Percentiles rank a stretch among this genome's conserved stretches.
These are phyloP conservation scores for Ornithoptera priamus DNA, from an alignment of 2,888 invertebrate genomes.

Conservation along the genomic window DNA sequence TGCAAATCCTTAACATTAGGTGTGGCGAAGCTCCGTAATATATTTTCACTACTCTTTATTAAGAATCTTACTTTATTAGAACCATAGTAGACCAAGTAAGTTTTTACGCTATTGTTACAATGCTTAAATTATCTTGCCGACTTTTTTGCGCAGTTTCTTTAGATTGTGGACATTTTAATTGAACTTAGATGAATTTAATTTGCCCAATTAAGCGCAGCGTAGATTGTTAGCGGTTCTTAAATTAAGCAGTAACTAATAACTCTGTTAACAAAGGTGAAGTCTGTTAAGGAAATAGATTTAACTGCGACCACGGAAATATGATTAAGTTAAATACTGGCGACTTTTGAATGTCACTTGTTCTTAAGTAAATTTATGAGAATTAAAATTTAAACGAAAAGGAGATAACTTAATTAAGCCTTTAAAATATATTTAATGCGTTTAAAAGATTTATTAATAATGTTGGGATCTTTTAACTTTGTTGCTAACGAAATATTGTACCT, in stretches of 20 bases:
- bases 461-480: too few relatives aligned
- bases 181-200: conserved; percentile 39
- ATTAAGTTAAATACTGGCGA: conserved; percentile 69
- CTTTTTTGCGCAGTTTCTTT: conserved; percentile 28
- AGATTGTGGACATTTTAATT: conserved; percentile 35
- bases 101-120: conserved; percentile 12
- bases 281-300: conserved; percentile 69
- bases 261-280: conserved; percentile 63
- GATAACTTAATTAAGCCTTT: conserved; percentile 38
- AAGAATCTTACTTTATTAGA: conserved; percentile 31
- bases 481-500: conserved; percentile 7
- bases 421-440: conserved; percentile 8
- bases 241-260: conserved; percentile 61
- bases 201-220: conserved; percentile 56
- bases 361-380: conserved; percentile 54
- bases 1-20: conserved; percentile 69
- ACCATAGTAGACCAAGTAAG: conserved; percentile 18
- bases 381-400: conserved; percentile 44
- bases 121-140: background rate
- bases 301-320: conserved; percentile 64
- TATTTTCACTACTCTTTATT: conserved; percentile 28
- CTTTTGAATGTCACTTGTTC: conserved; percentile 66
- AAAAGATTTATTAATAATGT: background rate
- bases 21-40: conserved; percentile 30
- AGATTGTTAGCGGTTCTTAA: conserved; percentile 56